A percentile compares a stretch with the other conserved stretches of the same genome.
These are phyloP conservation scores for Muntiacus muntjak DNA, from an alignment of 2,113 vertebrate species.

Conservation along the genomic window DNA sequence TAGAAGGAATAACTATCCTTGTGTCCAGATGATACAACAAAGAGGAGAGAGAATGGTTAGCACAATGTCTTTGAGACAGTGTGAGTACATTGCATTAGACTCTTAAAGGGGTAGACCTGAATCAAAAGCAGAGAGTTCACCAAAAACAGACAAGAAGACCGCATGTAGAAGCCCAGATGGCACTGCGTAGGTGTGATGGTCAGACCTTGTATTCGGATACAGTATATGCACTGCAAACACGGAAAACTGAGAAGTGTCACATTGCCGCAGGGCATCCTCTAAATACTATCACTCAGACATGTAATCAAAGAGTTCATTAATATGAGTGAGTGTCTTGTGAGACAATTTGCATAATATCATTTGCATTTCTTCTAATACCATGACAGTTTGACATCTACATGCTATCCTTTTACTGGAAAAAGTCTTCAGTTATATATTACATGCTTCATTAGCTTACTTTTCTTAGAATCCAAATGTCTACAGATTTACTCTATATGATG, in stretches of 20 bases:
- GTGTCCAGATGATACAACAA: neutral
- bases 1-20: neutral
- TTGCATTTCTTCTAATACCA: slow-evolving; percentile 39
- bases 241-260: neutral
- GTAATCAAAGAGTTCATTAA: slow-evolving; percentile 26
- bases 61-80: neutral
- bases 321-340: neutral
- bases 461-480: neutral
- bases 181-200: neutral
- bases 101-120: no score
- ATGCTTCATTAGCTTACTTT: neutral
- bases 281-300: neutral
- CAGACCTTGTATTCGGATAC: neutral
- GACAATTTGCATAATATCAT: neutral
- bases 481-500: neutral
- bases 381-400: slow-evolving; percentile 47
- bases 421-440: neutral
- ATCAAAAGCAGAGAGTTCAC: neutral
- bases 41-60: neutral
- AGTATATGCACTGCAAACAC: neutral
- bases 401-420: neutral
- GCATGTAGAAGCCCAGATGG: neutral
- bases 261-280: neutral
- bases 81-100: neutral
- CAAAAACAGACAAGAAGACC: neutral